These are phyloP conservation scores for Ostrea denselamellosa DNA, from an alignment of 1,140 invertebrate genomes.

Conservation along the genomic window DNA sequence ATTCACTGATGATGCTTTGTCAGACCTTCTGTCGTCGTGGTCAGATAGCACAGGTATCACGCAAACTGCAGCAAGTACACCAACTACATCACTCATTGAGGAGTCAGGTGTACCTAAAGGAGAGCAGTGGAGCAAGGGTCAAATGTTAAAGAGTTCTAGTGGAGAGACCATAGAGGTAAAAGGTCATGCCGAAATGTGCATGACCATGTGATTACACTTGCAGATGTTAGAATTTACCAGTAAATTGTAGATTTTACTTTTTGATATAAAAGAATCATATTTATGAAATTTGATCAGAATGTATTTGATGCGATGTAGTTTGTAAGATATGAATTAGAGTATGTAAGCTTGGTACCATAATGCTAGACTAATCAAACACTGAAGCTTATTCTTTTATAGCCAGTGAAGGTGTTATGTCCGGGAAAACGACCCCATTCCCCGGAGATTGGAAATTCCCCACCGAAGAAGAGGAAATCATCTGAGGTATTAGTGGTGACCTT, in stretches of 20 bases:
- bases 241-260: too few relatives aligned
- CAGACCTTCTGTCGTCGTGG: neutral
- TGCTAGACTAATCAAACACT: too few relatives aligned
- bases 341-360: too few relatives aligned
- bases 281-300: too few relatives aligned
- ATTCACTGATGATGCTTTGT: neutral
- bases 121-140: constrained; percentile 51
- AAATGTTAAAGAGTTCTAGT: constrained; percentile 10
- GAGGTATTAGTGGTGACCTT: neutral
- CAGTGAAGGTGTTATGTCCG: constrained; percentile 56
- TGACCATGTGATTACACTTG: too few relatives aligned
- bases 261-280: too few relatives aligned
- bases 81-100: neutral
- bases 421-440: constrained; percentile 58
- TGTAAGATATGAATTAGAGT: too few relatives aligned
- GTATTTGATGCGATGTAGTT: too few relatives aligned
- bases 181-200: too few relatives aligned
- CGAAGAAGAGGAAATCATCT: constrained; percentile 26
- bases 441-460: neutral
- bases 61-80: neutral
- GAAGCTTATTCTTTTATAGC: constrained; percentile 28
- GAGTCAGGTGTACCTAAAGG: neutral
- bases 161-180: constrained; percentile 38
- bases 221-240: too few relatives aligned
- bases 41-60: neutral